Evolutionary conservation across 37 sponge, comb jelly and placozoan species (phyloP), one percentile per base, ranked within the genome.

Genomic region (Chondrosia reniformis): DNA sequence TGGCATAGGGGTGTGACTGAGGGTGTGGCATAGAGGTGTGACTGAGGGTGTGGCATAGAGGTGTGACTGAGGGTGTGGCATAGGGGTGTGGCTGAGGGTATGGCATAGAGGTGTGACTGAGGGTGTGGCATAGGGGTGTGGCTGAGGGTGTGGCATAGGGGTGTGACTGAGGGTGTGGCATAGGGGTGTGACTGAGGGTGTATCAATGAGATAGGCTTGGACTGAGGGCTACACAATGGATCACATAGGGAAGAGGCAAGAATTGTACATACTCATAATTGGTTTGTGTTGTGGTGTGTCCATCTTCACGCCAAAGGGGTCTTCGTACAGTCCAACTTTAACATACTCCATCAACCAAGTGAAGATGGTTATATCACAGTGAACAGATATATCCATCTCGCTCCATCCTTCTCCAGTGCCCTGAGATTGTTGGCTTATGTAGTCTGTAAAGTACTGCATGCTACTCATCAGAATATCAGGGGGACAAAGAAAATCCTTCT

Each of bases 311-410:
- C 91, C 91, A 69, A 25, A 45, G 15, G 91, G 81, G 24, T 84
- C 91, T 38, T 87, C 83, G 0, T 15, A 40, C 79, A 88, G 40
- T n/a, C 89, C 91, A 34, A 89, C 55, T 61, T 94, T 89, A 36
- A 88, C 80, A 67, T 98, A 98, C 21, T 61, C 36, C 91, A 98
- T 98, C 40, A 98, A 88, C 99, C 95, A 94, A 25, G 89, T 84
- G 58, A 98, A 98, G 59, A 98, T 81, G 45, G 84, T 55, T 15
- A 98, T 72, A 57, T 98, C 99, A 73, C 99, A 98, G 82, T 98
- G 99, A 0, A 98, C 99, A n/a, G 92, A 91, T 22, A 98, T 98
- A 58, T 98, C 99, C 22, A 89, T 84, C 67, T 91, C 91, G 33
- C 83, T 87, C 84, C 89, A 89, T 65, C 81, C 77, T 59, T 84